phyloP scores from a whole-genome alignment of 2,888 invertebrate species.

The Embidobia sp. region DNA sequence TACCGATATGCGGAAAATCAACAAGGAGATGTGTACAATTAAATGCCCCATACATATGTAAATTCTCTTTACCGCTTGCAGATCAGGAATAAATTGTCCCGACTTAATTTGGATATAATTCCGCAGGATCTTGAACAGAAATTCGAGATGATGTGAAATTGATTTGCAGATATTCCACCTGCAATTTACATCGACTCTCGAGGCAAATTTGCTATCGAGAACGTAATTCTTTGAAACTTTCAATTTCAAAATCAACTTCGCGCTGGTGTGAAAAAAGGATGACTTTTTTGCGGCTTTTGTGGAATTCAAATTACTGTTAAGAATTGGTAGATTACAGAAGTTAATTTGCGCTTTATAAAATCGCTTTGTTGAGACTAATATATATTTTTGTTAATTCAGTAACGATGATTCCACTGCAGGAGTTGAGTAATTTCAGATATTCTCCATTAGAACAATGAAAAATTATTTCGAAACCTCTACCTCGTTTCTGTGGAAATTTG shows the following conservation, averaged over 20 bases:
- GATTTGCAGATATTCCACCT: slow-evolving; percentile 36
- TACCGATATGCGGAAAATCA: slow-evolving; percentile 65
- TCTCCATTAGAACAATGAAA: too few species aligned
- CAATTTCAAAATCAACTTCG: slow-evolving; percentile 13
- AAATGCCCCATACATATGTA: slow-evolving; percentile 22
- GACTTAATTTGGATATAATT: slow-evolving; percentile 38
- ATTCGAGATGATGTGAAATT: slow-evolving; percentile 35
- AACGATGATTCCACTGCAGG: too few species aligned
- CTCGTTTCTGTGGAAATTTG: too few species aligned
- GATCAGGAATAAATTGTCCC: slow-evolving; percentile 25
- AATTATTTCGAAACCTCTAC: too few species aligned
- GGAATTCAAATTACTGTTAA: too few species aligned
- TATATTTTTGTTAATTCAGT: too few species aligned
- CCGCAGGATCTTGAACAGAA: slow-evolving; percentile 20
- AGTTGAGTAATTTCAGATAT: too few species aligned
- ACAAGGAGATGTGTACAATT: slow-evolving; percentile 12
- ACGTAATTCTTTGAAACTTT: neutral
- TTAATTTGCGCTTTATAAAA: too few species aligned
- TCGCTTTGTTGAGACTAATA: too few species aligned
- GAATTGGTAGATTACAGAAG: too few species aligned
- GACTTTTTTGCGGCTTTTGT: too few species aligned
- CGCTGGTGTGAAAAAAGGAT: too few species aligned
- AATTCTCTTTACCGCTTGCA: slow-evolving; percentile 18
- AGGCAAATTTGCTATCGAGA: slow-evolving; percentile 21
- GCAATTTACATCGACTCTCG: slow-evolving; percentile 18